Base-by-base conservation (phyloP, 2,797 vertebrate genomes). In the Poeciliopsis gracilis region DNA sequence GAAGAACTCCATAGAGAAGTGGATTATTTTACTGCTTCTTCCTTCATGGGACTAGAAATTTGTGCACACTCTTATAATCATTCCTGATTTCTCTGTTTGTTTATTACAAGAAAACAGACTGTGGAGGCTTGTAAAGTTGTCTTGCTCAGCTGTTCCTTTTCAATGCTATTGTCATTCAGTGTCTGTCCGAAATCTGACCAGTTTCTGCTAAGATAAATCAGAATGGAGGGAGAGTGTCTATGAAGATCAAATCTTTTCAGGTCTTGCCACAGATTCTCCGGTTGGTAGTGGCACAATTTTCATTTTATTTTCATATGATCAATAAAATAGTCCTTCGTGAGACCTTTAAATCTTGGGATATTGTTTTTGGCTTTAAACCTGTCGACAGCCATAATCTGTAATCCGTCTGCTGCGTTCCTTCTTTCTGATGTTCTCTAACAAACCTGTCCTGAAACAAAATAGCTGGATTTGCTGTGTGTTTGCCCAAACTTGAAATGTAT, bases 21-120 rank as follows among this genome's bases (percentile, higher is more conserved):
- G 84, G 85, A 91, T 92, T 91, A 84, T 90, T 93, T 91, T 84
- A 94, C 94, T 93, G 89, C 90, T 75, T 28, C 89, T 89, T 78
- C 88, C 46, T 86, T 83, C 84, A 84, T 38, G 20, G 83, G 88
- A 92, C 75, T 84, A 87, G 86, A 93, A 89, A 86, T 84, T 73
- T 8, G 25, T 43, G 23, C 5, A 25, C 12, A 69, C 0, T 7
- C 36, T 41, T 69, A 13, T 13, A 45, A 28, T 45, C 38, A 28
- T 45, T 45, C 25, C 66, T 43, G 23, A 36, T 69, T 41, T 41
- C 38, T 67, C 41, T 12, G 20, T 38, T 38, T 5, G 23, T 38
- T 66, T 7, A 33, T 38, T 23, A 23, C 33, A 66, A 23, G 5
- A 18, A 45, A 45, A 6, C 41, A 45, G 1, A 45, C 67, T n/a